Conservation (phyloP, 2,797 vertebrate species). For the Channa striata region DNA sequence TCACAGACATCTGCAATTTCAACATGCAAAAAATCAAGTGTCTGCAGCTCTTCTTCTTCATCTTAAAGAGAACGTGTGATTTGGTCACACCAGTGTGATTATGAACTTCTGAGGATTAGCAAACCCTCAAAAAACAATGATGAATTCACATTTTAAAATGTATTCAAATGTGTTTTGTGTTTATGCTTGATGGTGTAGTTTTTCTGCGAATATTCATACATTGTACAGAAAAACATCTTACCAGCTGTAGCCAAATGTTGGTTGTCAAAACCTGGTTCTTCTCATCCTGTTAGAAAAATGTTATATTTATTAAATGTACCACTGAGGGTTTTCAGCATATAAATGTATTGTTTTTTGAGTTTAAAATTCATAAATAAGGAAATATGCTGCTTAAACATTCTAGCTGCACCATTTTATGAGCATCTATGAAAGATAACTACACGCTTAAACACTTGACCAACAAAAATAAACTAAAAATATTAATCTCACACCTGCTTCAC, state of each 20-base stretch:
- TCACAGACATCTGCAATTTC: too few relatives aligned
- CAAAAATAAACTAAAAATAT: too few relatives aligned
- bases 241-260: slow-evolving; percentile 96
- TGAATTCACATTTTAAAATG: background rate
- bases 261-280: slow-evolving; percentile 97
- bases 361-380: background rate
- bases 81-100: too few relatives aligned
- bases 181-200: background rate
- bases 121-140: too few relatives aligned
- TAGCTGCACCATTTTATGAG: too few relatives aligned
- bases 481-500: too few relatives aligned
- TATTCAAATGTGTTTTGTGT: background rate
- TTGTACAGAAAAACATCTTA: slow-evolving; percentile 76
- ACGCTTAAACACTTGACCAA: background rate
- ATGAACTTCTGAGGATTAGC: too few relatives aligned
- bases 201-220: slow-evolving; percentile 6
- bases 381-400: background rate
- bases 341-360: background rate
- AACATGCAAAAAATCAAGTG: too few relatives aligned
- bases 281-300: slow-evolving; percentile 88
- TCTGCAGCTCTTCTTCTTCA: too few relatives aligned
- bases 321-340: background rate
- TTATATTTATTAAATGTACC: background rate
- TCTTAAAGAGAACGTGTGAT: too few relatives aligned
- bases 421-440: background rate